A percentile compares a stretch with the other conserved stretches of the same genome.
These are phyloP conservation scores for Dysmachus trigonus DNA, from an alignment of 2,888 invertebrate species.

Conservation along the genomic window DNA sequence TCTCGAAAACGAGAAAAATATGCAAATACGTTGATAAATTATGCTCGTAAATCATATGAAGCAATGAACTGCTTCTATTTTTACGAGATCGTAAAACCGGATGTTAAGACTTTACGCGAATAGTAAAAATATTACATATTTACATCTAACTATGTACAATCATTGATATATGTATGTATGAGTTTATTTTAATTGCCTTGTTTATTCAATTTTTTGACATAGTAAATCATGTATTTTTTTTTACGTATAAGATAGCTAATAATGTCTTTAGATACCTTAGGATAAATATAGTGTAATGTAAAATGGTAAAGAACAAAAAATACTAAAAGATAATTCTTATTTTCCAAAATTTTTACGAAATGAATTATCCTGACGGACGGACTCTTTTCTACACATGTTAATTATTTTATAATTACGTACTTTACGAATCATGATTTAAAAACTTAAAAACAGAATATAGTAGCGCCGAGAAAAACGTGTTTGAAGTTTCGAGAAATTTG, in stretches of 20 bases:
- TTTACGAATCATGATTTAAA: too few species aligned
- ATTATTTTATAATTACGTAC: too few species aligned
- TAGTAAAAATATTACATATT: not conserved
- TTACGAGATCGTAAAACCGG: not conserved
- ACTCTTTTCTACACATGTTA: too few species aligned
- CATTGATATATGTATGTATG: not conserved
- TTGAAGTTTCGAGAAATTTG: not conserved
- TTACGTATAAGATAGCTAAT: too few species aligned
- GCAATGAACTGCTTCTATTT: not conserved
- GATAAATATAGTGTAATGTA: too few species aligned
- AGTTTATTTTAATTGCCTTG: not conserved
- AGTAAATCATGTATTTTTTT: not conserved
- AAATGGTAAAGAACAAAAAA: too few species aligned
- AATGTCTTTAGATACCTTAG: too few species aligned
- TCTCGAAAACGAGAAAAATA: not conserved
- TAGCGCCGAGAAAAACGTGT: not conserved
- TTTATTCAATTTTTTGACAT: not conserved
- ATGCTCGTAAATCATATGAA: not conserved
- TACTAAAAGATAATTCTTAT: too few species aligned
- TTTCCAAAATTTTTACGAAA: too few species aligned
- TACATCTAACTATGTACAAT: not conserved
- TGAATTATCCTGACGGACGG: too few species aligned
- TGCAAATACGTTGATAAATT: not conserved
- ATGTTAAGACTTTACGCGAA: not conserved
- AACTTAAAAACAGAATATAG: not conserved